Conservation (phyloP, 2,113 vertebrate genomes). For the Xenus cinereus region DNA sequence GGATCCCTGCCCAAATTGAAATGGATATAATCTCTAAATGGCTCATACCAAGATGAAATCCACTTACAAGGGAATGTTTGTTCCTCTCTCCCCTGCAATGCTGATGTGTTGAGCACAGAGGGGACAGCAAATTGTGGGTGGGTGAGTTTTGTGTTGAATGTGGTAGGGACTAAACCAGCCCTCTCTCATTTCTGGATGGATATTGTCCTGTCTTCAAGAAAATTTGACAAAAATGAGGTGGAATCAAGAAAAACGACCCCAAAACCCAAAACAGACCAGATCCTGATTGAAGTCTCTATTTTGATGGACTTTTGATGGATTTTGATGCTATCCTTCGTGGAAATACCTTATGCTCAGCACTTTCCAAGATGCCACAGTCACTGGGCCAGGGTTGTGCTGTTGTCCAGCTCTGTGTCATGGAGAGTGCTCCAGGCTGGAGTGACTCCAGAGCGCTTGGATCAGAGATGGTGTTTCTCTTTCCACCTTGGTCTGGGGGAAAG, state of each 20-base stretch:
- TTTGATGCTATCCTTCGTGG: background rate
- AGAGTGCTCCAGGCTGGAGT: background rate
- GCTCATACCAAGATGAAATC: conserved; percentile 48
- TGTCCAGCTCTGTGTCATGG: background rate
- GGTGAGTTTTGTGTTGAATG: background rate
- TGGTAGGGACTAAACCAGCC: background rate
- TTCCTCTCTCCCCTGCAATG: background rate
- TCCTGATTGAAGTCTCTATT: background rate
- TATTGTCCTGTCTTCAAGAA: background rate
- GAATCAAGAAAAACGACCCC: background rate
- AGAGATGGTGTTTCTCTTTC: background rate
- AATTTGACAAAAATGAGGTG: background rate
- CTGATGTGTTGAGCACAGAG: background rate
- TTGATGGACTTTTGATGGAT: too few species aligned
- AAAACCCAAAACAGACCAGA: background rate
- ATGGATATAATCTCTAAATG: conserved; percentile 58
- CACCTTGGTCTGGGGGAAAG: background rate
- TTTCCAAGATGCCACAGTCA: background rate
- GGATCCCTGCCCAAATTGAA: conserved; percentile 52
- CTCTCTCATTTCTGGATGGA: background rate
- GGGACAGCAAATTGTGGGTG: background rate
- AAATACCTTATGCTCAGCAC: background rate
- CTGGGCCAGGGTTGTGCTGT: background rate
- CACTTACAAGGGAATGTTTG: background rate
- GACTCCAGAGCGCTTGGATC: background rate